Base-by-base conservation (phyloP, 2,888 invertebrate species). In the Aleiodes alternator region DNA sequence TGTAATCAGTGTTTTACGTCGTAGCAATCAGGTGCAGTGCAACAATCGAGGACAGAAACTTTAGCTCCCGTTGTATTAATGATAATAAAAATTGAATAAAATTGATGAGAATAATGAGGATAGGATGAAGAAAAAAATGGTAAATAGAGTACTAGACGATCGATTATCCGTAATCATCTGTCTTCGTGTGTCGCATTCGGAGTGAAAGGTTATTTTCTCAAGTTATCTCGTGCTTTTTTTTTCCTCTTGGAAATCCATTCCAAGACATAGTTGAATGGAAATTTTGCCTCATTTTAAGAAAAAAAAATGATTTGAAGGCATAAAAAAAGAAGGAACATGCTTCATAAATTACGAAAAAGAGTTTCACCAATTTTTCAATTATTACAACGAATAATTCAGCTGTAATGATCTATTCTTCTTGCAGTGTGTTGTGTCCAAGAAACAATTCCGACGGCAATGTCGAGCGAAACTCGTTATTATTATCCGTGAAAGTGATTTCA, bases 61-160 rank as follows among this genome's bases (percentile, higher is more conserved):
- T 23, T 5, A 64, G 9, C 59, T 38, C 29, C 14, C 29, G 31
- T 48, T 16, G n/a, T 16, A 38, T n/a, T 61, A 61, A 64, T 51
- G 64, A 56, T 31, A 31, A 72, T 59, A n/a, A 72, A 76, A 72
- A 71, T 48, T 43, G 48, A 66, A 68, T 57, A 73, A 77, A 70
- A 61, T 59, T 59, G 57, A 61, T 75, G 57, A 43, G 43, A 43
- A 9, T 43, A 43, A 43, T 43, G 43, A 43, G 43, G 59, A 11
- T 16, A 53, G 31, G 48, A 34, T 66, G 69, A 61, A 75, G 23
- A 69, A 64, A 64, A 50, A 66, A 72, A 72, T 43, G 4, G 9
- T 38, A 29, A 66, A 43, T 38, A 51, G 38, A 57, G 31, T 34
- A 23, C 51, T 51, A 31, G 43, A 48, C 38, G 57, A 69, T 69